A percentile compares a stretch with the other conserved stretches of the same genome.
Conservation (phyloP, 1,140 invertebrate genomes). For the Zelostemma sp. region DNA sequence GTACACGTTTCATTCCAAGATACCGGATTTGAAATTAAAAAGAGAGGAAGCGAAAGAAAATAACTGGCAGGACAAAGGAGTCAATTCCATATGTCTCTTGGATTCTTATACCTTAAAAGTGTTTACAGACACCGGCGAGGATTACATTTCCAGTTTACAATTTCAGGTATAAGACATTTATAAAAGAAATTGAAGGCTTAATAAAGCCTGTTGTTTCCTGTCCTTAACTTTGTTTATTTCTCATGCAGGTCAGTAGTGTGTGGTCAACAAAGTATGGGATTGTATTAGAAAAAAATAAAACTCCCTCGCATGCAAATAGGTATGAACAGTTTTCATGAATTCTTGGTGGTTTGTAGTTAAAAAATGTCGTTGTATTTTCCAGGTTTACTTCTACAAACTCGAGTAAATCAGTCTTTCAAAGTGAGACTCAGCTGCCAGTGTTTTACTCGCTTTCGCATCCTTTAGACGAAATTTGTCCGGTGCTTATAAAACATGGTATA, state of each 20-base stretch:
- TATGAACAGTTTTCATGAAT: slow-evolving; percentile 17
- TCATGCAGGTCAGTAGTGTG: slow-evolving; percentile 70
- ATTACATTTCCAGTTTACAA: slow-evolving; percentile 85
- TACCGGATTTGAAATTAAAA: slow-evolving; percentile 68
- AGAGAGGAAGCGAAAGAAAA: slow-evolving; percentile 52
- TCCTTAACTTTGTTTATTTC: slow-evolving; percentile 1
- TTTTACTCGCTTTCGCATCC: slow-evolving; percentile 88
- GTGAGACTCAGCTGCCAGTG: slow-evolving; percentile 54
- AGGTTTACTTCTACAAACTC: slow-evolving; percentile 55
- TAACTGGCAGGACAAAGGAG: slow-evolving; percentile 51
- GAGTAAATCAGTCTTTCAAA: slow-evolving; percentile 52
- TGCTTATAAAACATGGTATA: slow-evolving; percentile 79
- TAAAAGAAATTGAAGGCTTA: slow-evolving; percentile 11
- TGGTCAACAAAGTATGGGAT: slow-evolving; percentile 86
- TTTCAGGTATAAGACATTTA: slow-evolving; percentile 81
- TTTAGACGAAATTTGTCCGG: slow-evolving; percentile 88
- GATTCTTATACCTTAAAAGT: slow-evolving; percentile 84
- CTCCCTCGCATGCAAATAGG: slow-evolving; percentile 45
- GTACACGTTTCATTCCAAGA: slow-evolving; percentile 78
- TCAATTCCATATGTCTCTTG: slow-evolving; percentile 80
- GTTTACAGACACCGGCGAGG: slow-evolving; percentile 84
- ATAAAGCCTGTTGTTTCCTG: not conserved
- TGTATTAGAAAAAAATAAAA: slow-evolving; percentile 77
- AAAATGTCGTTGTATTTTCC: slow-evolving; percentile 20
- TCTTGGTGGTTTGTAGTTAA: too few species aligned